phyloP scores from a whole-genome alignment of 2,888 invertebrate genomes.

The Linyphia triangularis region DNA sequence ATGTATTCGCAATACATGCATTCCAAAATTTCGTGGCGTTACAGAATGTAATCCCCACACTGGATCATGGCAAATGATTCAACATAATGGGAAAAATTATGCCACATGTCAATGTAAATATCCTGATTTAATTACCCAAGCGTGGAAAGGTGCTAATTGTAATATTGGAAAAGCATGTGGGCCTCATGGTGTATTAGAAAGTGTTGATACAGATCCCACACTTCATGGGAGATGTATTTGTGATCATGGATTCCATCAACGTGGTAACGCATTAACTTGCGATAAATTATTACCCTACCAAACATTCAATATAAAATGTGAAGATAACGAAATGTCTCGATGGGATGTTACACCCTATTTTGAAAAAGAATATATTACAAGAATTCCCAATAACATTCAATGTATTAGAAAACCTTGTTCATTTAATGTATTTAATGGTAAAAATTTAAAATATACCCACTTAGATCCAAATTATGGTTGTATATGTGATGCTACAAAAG shows the following conservation, averaged over 20 bases:
- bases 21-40: constrained; percentile 16
- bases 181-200: constrained; percentile 8
- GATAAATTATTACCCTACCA: neutral
- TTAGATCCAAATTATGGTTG: constrained; percentile 9
- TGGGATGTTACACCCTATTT: neutral
- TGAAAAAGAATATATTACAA: neutral
- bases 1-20: neutral
- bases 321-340: neutral
- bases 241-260: neutral
- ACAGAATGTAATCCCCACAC: constrained; percentile 1
- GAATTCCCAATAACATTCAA: neutral
- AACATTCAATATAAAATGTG: neutral
- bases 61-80: neutral
- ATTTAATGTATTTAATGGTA: constrained; percentile 21
- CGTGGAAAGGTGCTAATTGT: constrained; percentile 8
- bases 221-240: neutral
- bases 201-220: neutral
- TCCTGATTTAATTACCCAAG: constrained; percentile 31
- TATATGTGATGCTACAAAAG: constrained; percentile 13
- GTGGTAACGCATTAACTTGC: neutral
- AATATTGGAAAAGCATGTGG: constrained; percentile 17
- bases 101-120: constrained; percentile 32
- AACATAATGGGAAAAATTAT: neutral
- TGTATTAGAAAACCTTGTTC: constrained; percentile 27
- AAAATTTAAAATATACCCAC: neutral